Conservation (phyloP, 2,113 vertebrate genomes). For the Scolopax mira region DNA sequence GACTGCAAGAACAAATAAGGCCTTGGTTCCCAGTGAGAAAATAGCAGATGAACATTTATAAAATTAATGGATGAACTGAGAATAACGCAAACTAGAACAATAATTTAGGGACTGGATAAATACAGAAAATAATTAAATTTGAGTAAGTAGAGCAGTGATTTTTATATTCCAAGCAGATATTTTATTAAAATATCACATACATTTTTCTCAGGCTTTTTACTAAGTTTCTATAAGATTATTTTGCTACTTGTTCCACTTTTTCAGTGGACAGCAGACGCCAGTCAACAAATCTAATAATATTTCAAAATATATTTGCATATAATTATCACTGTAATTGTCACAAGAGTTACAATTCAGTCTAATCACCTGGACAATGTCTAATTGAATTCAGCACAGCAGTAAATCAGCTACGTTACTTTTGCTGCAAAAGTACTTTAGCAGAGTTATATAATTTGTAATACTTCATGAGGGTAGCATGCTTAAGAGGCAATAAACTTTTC, state of each 20-base stretch:
- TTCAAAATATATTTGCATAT: neutral
- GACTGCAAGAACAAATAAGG: neutral
- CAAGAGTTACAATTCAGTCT: neutral
- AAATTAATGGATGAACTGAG: neutral
- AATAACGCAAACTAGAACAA: neutral
- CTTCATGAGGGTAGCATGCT: neutral
- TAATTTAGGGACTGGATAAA: neutral
- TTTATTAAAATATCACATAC: neutral
- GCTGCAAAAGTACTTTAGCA: neutral
- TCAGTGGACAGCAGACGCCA: neutral
- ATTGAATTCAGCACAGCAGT: neutral
- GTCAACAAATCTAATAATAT: neutral
- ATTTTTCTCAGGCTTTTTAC: neutral
- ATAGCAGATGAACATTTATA: neutral
- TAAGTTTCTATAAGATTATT: neutral
- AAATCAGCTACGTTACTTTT: neutral
- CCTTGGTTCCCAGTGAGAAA: neutral
- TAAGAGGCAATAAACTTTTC: neutral
- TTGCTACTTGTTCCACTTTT: neutral
- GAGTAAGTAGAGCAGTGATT: neutral
- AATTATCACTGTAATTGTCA: neutral
- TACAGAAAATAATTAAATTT: neutral
- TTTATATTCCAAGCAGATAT: neutral
- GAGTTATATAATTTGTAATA: neutral
- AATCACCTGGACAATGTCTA: neutral